Conservation (phyloP, 2,888 invertebrate species). For the Drosophila nigricruria region DNA sequence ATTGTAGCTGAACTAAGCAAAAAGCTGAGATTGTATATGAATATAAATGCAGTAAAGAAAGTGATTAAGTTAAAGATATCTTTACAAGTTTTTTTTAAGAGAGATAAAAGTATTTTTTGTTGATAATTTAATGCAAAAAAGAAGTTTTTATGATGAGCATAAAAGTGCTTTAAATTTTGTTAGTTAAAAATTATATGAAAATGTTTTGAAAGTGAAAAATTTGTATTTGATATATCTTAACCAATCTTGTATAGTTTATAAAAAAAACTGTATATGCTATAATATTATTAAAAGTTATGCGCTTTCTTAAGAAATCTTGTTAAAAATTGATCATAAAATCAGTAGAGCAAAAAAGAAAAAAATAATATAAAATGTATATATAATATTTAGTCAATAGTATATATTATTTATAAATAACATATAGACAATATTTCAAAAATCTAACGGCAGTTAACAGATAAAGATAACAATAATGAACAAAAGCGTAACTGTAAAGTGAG, state of each 20-base stretch:
- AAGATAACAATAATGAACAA: too few relatives aligned
- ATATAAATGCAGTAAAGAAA: background rate
- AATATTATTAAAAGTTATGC: background rate
- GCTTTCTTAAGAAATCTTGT: background rate
- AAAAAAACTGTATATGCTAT: background rate
- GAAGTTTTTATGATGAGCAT: background rate
- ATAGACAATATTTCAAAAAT: too few relatives aligned
- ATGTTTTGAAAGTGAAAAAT: background rate
- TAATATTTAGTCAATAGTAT: too few relatives aligned
- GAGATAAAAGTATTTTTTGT: background rate
- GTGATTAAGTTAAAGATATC: background rate
- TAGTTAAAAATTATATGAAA: background rate
- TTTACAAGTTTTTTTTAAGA: background rate
- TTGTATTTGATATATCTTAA: background rate
- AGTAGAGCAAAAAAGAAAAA: background rate
- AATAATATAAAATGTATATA: too few relatives aligned
- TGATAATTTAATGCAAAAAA: background rate
- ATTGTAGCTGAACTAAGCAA: background rate
- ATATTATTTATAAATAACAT: too few relatives aligned
- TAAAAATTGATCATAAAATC: background rate
- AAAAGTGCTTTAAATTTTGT: background rate
- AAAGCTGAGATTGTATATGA: background rate
- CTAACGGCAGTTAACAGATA: too few relatives aligned
- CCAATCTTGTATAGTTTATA: too few relatives aligned
- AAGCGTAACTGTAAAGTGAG: too few relatives aligned